phyloP scores from a whole-genome alignment of 2,797 vertebrate species.

The Alcedo quadribrachys region DNA sequence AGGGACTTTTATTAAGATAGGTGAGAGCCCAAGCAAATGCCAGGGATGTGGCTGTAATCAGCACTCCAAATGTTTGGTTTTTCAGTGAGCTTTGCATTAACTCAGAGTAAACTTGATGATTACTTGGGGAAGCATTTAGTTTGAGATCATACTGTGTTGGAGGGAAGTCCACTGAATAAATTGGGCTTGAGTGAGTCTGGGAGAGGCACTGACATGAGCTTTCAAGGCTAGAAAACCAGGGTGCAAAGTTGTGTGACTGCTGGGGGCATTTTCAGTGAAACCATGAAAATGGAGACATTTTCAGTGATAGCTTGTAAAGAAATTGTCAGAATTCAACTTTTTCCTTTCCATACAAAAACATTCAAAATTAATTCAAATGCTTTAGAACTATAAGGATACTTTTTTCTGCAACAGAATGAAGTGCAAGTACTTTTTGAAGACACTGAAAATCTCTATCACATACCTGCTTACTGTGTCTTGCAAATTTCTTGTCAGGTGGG shows the following conservation, averaged over 20 bases:
- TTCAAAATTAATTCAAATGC: background rate
- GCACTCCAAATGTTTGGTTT: background rate
- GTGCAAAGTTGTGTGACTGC: background rate
- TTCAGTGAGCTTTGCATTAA: constrained; percentile 23
- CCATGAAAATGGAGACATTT: background rate
- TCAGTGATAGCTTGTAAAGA: background rate
- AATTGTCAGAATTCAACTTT: background rate
- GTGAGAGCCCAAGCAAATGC: background rate
- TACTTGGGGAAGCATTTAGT: background rate
- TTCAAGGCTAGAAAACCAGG: background rate
- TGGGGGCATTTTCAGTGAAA: background rate
- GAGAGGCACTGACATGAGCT: background rate
- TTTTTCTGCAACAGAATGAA: background rate
- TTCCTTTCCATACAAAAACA: too few relatives aligned
- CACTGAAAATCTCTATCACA: background rate
- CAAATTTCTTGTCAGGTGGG: background rate
- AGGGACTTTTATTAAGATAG: constrained; percentile 47
- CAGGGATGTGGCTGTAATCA: background rate
- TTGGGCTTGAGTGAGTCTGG: background rate
- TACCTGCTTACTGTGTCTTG: background rate
- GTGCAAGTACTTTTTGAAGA: background rate
- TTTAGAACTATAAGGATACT: background rate
- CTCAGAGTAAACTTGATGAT: background rate
- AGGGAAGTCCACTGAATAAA: background rate
- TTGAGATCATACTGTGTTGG: background rate